Base-by-base conservation (phyloP, 53 echinoderm and acorn worm genomes). In the Stichopus horrens region DNA sequence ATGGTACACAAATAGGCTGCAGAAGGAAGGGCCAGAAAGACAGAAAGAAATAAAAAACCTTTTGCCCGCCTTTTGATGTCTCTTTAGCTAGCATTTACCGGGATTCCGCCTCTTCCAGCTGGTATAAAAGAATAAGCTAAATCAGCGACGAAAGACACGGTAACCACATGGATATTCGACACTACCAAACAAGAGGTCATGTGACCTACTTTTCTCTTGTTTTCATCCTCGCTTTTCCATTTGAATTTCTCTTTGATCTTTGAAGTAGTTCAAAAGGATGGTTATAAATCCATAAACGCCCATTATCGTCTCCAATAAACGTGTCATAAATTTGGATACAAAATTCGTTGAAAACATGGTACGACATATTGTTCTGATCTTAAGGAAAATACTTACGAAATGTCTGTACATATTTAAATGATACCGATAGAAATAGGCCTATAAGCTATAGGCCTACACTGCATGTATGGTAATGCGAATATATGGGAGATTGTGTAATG, bases 51-150 rank as follows among this genome's bases (percentile, higher is more conserved):
- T 37, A 37, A 71, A 16, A 4, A 71, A 71, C 0, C 14, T 7
- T 71, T 18, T 20, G n/a, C 18, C 71, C 71, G 71, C 71, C 71
- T n/a, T 71, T 71, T 71, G 71, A 71, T 71, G 71, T 71, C 14
- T 3, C 19, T 71, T 71, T 13, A 18, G 19, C 7, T 16, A 18
- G 11, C 10, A 13, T 71, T 71, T 71, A 16, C n/a, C 19, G 18
- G 71, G 71, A 71, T 71, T 71, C 71, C 18, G 18, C 19, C n/a
- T 71, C 71, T 18, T 7, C 71, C 71, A 71, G 71, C 71, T 71
- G 71, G 71, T 18, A 18, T 16, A 71, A 16, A 13, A 16, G 71
- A 71, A 7, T 71, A n/a, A 63, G 6, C n/a, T 5, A 71, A 7
- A 71, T n/a, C 19, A 71, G 14, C 19, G 71, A 71, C n/a, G 71